These are phyloP conservation scores for Enteromius argenteus DNA, from an alignment of 2,797 vertebrate species.

Conservation along the genomic window DNA sequence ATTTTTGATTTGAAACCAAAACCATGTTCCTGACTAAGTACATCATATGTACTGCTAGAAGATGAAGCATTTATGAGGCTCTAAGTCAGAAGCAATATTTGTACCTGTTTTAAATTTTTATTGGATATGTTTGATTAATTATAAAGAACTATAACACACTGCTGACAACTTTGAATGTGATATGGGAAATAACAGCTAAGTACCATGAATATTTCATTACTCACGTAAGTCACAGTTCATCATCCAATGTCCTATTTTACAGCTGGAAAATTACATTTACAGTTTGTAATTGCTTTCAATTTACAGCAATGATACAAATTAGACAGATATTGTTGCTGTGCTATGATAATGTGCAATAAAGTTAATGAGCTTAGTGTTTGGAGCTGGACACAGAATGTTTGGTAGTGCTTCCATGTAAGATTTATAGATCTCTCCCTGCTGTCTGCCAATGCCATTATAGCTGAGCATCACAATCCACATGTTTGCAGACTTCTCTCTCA, in stretches of 20 bases:
- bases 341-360: constrained; percentile 30
- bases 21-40: not conserved
- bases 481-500: not conserved
- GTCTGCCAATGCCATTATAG: not conserved
- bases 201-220: constrained; percentile 45
- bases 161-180: constrained; percentile 31
- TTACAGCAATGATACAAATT: constrained; percentile 44
- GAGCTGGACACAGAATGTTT: constrained; percentile 20
- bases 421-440: constrained; percentile 5
- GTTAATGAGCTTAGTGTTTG: constrained; percentile 41
- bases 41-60: not conserved
- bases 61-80: constrained; percentile 16
- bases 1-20: constrained; percentile 8
- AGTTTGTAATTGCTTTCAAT: constrained; percentile 41
- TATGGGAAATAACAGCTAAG: constrained; percentile 48
- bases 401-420: not conserved
- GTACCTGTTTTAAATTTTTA: constrained; percentile 20
- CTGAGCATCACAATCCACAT: not conserved
- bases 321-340: constrained; percentile 33
- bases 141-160: constrained; percentile 25
- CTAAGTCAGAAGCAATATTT: not conserved
- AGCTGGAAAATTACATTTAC: constrained; percentile 45
- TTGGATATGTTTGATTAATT: constrained; percentile 25
- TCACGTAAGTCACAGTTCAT: constrained; percentile 36
- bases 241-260: constrained; percentile 35